Evolutionary conservation across 2,113 vertebrate species (phyloP).

Genomic region (Bos javanicus): DNA sequence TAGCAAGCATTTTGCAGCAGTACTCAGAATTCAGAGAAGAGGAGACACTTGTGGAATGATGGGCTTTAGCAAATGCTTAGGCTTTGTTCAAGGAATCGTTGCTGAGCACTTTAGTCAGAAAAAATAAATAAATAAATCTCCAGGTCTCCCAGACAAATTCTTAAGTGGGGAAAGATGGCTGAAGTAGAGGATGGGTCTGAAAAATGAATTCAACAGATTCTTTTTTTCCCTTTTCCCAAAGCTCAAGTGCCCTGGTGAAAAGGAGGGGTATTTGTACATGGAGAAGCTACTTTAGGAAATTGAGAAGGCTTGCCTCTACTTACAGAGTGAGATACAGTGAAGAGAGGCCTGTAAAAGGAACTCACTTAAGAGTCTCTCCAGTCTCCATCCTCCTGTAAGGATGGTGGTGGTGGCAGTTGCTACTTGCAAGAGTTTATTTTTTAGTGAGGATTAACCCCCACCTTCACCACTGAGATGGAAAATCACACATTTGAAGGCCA

Average conservation of each 20-base stretch:
- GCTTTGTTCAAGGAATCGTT: not conserved
- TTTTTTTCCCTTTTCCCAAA: not conserved
- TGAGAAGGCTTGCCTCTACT: not conserved
- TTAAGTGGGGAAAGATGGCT: not conserved
- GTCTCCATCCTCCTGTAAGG: not conserved
- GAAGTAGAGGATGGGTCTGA: not conserved
- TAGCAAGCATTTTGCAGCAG: constrained; percentile 57
- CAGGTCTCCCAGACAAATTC: not conserved
- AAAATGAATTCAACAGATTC: not conserved
- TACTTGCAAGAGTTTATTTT: not conserved
- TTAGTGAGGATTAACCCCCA: not conserved
- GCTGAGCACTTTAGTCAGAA: not conserved
- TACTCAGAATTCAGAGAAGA: constrained; percentile 4
- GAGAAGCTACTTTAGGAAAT: not conserved
- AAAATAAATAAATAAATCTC: not conserved
- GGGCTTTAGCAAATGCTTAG: not conserved
- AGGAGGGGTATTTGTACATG: not conserved
- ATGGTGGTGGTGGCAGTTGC: not conserved
- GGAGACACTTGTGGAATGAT: not conserved
- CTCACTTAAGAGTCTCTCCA: not conserved
- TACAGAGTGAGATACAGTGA: not conserved
- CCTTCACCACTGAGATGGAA: not conserved
- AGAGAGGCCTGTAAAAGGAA: not conserved
- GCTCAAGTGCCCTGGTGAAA: not conserved
- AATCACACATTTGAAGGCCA: not conserved